Conservation (phyloP, 2,888 invertebrate species). For the Chelonus formosanus region DNA sequence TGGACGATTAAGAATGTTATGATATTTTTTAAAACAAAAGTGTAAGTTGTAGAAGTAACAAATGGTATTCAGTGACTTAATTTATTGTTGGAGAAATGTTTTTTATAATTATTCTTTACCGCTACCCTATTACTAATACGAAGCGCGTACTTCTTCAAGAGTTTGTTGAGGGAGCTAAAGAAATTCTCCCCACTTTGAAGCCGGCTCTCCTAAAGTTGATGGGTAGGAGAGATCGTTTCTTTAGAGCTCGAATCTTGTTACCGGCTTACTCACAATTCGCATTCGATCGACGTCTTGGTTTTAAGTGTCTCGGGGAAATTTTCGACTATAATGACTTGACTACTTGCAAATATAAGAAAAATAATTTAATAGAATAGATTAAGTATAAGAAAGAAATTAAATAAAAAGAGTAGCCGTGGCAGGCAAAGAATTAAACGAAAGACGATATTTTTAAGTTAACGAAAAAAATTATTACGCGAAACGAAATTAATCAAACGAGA, state of each 20-base stretch:
- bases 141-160: no score
- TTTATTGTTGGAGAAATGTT: no score
- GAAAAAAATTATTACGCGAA: constrained; percentile 29
- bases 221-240: constrained; percentile 24
- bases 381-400: constrained; percentile 41
- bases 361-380: constrained; percentile 56
- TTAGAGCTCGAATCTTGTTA: constrained; percentile 68
- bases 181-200: constrained; percentile 17
- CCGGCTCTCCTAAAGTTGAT: constrained; percentile 17
- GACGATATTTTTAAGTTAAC: constrained; percentile 5
- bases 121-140: no score
- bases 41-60: no score
- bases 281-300: constrained; percentile 94
- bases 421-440: no score
- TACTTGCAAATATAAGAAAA: constrained; percentile 72
- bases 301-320: constrained; percentile 66
- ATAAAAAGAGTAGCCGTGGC: constrained; percentile 9
- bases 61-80: no score
- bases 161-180: constrained; percentile 13
- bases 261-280: constrained; percentile 85
- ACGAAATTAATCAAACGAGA: constrained; percentile 32
- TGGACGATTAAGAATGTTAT: not conserved
- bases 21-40: no score
- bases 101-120: no score
- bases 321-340: constrained; percentile 80